Base-by-base conservation (phyloP, 64 coral and sea anemone genomes). In the Pocillopora verrucosa region DNA sequence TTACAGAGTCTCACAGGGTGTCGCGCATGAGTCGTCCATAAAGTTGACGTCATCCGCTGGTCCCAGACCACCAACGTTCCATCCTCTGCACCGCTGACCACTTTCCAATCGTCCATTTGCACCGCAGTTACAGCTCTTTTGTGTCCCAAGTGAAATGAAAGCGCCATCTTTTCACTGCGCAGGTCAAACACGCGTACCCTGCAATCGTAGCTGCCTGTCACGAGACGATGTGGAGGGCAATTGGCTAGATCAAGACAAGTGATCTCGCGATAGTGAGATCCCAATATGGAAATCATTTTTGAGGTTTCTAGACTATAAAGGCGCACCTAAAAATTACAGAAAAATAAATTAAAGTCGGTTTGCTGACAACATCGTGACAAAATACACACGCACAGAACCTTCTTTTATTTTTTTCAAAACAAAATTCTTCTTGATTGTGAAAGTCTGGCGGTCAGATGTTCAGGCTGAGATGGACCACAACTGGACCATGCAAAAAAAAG, bases 61-160 rank as follows among this genome's bases (percentile, higher is more conserved):
- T 98, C 96, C 96, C 96, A 98, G 73, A 98, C 96, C 24, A 78
- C 36, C 34, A 95, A 37, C 61, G 87, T 93, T 35, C 96, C 96
- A 63, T 98, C 80, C 37, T 93, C 76, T 73, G 96, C 77, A 58
- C 96, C 96, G 65, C 96, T 98, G 68, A 98, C 93, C 70, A 92
- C 87, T 86, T 95, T 92, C 70, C 88, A 89, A 72, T 94, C 93
- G 76, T 95, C 93, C 90, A 98, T 93, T 87, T 98, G 96, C 11
- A 98, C 93, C 13, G 96, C 58, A 15, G 96, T 98, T 14, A 95
- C 93, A 13, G 65, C 35, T 38, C 87, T 26, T 22, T 89, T 65
- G 75, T 95, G 93, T 34, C 93, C 96, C 65, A 85, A 68, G 60
- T 91, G 91, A 20, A 98, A 74, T 16, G 65, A 36, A 0, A 84